These are phyloP conservation scores for Mythimna pallens DNA, from an alignment of 2,888 invertebrate species.

Conservation along the genomic window DNA sequence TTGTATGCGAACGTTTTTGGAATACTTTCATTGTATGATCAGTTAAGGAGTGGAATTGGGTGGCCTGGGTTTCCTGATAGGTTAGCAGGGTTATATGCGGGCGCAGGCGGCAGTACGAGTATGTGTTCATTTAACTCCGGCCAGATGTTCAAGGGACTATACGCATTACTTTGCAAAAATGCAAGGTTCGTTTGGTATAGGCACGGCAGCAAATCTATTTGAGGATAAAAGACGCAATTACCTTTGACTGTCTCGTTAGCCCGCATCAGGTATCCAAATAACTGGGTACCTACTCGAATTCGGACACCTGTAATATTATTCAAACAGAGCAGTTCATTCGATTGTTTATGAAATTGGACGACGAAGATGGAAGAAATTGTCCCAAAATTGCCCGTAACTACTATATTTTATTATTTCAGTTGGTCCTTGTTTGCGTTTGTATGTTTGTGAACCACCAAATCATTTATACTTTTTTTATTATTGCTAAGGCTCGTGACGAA, in stretches of 20 bases:
- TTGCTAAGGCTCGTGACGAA: too few relatives aligned
- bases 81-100: too few relatives aligned
- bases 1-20: neutral
- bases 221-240: neutral
- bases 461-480: too few relatives aligned
- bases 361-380: neutral
- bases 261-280: conserved; percentile 1
- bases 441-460: too few relatives aligned
- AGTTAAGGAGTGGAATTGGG: neutral
- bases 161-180: too few relatives aligned
- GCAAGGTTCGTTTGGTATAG: too few relatives aligned
- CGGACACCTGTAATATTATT: neutral
- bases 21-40: neutral
- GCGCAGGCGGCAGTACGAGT: too few relatives aligned
- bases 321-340: neutral
- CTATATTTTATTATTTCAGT: neutral
- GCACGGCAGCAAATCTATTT: neutral
- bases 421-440: neutral
- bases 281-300: neutral
- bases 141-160: too few relatives aligned
- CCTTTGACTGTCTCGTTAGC: neutral
- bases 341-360: neutral
- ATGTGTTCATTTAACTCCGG: too few relatives aligned
- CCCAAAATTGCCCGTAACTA: neutral
- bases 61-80: too few relatives aligned